Evolutionary conservation across 1,140 invertebrate species (phyloP), one percentile per base, ranked within the genome.

Genomic region (Leguminivora glycinivorella): DNA sequence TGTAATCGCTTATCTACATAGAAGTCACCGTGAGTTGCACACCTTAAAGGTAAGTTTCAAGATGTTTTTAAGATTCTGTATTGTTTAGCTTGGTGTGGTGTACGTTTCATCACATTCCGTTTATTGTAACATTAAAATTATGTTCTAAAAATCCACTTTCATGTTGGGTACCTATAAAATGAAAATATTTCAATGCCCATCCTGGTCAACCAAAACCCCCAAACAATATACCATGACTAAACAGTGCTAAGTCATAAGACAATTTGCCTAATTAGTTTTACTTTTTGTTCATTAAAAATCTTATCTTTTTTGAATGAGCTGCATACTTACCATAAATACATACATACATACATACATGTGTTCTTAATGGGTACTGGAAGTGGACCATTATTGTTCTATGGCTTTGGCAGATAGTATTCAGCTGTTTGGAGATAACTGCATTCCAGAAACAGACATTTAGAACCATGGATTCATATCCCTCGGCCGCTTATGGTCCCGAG

Each of bases 21-120:
- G 25, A n/a, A 29, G 58, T 29, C 34, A 12, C n/a, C n/a, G 12
- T n/a, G 58, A 17, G 58, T 1, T 29, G 14, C 19, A n/a, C 17
- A 63, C 25, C 14, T 29, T 63, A 63, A 29, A 63, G 29, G 58
- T 34, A 29, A 63, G 58, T 26, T n/a, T n/a, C n/a, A n/a, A n/a
- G 17, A 17, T 29, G 2, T 31, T 19, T 7, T 17, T 63, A 17
- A 31, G 0, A 29, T 63, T 31, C 6, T 14, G 31, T 60, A 40
- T n/a, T 5, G 14, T 43, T 34, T 12, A n/a, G 14, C 12, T 40
- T 40, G 2, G 0, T 9, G n/a, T n/a, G 7, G 14, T 43, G 4
- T 43, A n/a, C 5, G 40, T 43, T 2, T 43, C n/a, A 43, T 4
- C 1, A 43, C 40, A n/a, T 2, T 43, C 12, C n/a, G n/a, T n/a